A percentile compares a stretch with the other conserved stretches of the same genome.
Evolutionary conservation across 2,113 vertebrate genomes (phyloP).

Genomic region (Rhynchomys soricoides): DNA sequence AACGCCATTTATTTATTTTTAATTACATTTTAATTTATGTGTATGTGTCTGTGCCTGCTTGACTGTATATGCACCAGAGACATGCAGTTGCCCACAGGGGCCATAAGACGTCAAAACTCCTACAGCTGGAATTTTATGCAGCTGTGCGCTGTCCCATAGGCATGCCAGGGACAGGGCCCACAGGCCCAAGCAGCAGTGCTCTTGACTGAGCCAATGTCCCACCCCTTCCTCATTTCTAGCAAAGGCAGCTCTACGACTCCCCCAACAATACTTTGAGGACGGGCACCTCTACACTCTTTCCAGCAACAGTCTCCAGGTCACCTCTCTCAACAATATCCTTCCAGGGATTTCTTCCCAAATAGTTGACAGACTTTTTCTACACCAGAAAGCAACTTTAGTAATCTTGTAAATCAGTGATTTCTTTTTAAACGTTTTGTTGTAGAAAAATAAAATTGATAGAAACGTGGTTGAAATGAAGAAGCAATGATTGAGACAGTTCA

Average conservation of each 20-base stretch:
- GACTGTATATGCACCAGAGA: not conserved
- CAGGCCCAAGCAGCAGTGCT: not conserved
- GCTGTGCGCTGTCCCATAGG: not conserved
- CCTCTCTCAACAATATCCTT: constrained; percentile 20
- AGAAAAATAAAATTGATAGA: constrained; percentile 39
- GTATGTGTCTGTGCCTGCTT: not conserved
- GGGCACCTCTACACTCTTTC: not conserved
- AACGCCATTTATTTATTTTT: not conserved
- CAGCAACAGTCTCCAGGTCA: not conserved
- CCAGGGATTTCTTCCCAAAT: constrained; percentile 47
- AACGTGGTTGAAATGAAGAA: not conserved
- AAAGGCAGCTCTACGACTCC: not conserved
- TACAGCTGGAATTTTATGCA: not conserved
- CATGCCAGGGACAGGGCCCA: not conserved
- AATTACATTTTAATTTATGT: not conserved
- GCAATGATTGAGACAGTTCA: not conserved
- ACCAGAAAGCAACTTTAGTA: constrained; percentile 6
- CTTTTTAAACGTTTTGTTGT: not conserved
- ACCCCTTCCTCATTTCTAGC: not conserved
- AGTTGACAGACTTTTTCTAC: constrained; percentile 12
- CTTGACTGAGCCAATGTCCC: not conserved
- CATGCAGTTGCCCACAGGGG: not conserved
- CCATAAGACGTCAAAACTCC: not conserved
- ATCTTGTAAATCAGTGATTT: constrained; percentile 26
- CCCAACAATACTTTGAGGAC: constrained; percentile 17